Evolutionary conservation across 2,888 invertebrate species (phyloP).

Genomic region (Baccha elongata): DNA sequence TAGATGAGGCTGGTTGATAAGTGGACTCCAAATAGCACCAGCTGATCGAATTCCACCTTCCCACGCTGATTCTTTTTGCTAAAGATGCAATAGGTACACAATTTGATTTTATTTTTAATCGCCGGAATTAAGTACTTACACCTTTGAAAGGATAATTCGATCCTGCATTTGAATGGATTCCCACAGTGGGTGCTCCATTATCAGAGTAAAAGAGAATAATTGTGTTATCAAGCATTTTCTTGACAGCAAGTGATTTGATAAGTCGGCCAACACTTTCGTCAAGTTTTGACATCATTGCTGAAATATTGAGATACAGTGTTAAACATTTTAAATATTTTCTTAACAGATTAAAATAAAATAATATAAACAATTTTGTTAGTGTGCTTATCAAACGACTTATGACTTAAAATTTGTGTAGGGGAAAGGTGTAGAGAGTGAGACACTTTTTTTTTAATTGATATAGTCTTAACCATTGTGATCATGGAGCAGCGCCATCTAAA

Average conservation of each 20-base stretch:
- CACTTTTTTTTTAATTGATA: too few relatives aligned
- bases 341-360: too few relatives aligned
- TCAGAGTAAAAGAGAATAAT: slow-evolving; percentile 94
- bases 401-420: too few relatives aligned
- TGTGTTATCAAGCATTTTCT: slow-evolving; percentile 90
- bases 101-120: not conserved
- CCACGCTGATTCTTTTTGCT: slow-evolving; percentile 90
- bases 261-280: slow-evolving; percentile 93
- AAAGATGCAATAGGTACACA: not conserved
- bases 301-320: too few relatives aligned
- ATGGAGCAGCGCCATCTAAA: too few relatives aligned
- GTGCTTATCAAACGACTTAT: too few relatives aligned
- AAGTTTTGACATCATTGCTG: slow-evolving; percentile 92
- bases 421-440: too few relatives aligned
- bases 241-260: slow-evolving; percentile 86
- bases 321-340: too few relatives aligned
- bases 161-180: slow-evolving; percentile 88
- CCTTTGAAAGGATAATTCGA: slow-evolving; percentile 92
- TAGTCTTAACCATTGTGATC: too few relatives aligned
- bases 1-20: slow-evolving; percentile 83
- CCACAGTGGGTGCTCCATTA: slow-evolving; percentile 92
- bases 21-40: slow-evolving; percentile 89
- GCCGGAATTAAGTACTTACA: slow-evolving; percentile 81
- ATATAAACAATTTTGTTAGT: too few relatives aligned
- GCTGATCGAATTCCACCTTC: slow-evolving; percentile 93